Percentiles rank a stretch among this genome's conserved stretches.
Evolutionary conservation across 2,888 invertebrate species (phyloP).

Genomic region (Neoscelio sp.): DNA sequence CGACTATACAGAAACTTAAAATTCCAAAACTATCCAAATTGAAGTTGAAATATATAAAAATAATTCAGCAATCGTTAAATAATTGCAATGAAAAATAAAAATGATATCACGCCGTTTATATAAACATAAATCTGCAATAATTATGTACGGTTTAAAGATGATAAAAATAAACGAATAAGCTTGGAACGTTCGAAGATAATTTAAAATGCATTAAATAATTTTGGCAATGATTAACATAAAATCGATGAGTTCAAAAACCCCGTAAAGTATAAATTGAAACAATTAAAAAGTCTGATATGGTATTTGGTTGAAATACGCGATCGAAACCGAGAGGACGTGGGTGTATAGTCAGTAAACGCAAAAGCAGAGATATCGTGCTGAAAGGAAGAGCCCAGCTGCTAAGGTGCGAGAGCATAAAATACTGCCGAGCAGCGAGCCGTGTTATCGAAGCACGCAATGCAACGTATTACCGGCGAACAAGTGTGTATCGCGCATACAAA

Average conservation of each 20-base stretch:
- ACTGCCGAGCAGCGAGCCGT: conserved; percentile 74
- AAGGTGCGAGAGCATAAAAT: conserved; percentile 80
- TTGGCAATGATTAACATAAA: no score
- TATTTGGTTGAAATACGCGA: conserved; percentile 30
- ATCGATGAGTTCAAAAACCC: not conserved
- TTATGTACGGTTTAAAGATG: no score
- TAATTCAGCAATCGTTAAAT: no score
- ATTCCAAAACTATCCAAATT: no score
- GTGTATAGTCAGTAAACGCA: conserved; percentile 69
- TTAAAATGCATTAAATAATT: no score
- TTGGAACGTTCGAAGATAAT: no score
- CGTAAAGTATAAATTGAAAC: conserved; percentile 8
- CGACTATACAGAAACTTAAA: no score
- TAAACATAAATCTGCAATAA: no score
- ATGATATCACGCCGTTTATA: no score
- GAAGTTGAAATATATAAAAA: no score
- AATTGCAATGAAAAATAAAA: no score
- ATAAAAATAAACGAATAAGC: no score
- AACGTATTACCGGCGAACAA: conserved; percentile 75
- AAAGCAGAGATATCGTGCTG: conserved; percentile 73
- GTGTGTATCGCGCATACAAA: conserved; percentile 65
- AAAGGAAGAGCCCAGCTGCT: conserved; percentile 74
- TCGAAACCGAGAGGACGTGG: conserved; percentile 33
- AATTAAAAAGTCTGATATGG: conserved; percentile 16
- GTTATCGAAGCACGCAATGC: conserved; percentile 82